These are phyloP conservation scores for Tyrophagus putrescentiae DNA, from an alignment of 1,140 invertebrate genomes.

Conservation along the genomic window DNA sequence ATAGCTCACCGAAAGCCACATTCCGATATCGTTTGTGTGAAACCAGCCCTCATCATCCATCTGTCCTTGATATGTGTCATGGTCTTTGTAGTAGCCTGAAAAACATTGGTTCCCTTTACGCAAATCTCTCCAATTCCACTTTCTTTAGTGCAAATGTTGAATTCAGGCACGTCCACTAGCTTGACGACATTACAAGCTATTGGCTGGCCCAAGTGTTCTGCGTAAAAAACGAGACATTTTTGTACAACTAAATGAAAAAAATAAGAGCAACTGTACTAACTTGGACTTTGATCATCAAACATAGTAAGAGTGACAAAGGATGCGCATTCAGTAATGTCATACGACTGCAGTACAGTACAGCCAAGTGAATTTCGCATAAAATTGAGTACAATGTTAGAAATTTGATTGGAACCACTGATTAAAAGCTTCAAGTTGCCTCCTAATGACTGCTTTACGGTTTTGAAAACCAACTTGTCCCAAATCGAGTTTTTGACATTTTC, in stretches of 20 bases:
- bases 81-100: constrained; percentile 39
- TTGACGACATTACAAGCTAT: constrained; percentile 84
- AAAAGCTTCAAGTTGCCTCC: constrained; percentile 34
- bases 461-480: constrained; percentile 37
- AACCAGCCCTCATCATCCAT: constrained; percentile 60
- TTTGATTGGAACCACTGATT: constrained; percentile 35
- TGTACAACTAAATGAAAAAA: neutral
- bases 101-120: constrained; percentile 69
- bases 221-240: neutral
- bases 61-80: constrained; percentile 32
- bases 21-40: constrained; percentile 84
- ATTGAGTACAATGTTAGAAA: constrained; percentile 33
- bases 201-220: constrained; percentile 41
- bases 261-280: neutral
- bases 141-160: constrained; percentile 67
- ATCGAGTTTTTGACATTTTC: constrained; percentile 40
- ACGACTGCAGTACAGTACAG: constrained; percentile 29
- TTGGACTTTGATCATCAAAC: constrained; percentile 3
- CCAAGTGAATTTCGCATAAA: constrained; percentile 35
- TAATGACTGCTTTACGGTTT: constrained; percentile 39
- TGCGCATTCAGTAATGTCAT: constrained; percentile 19
- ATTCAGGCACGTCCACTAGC: constrained; percentile 87
- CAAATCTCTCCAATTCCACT: constrained; percentile 57
- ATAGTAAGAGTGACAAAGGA: constrained; percentile 13
- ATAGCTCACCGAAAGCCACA: constrained; percentile 43